These are phyloP conservation scores for Engraulis encrasicolus DNA, from an alignment of 2,113 vertebrate species.

Conservation along the genomic window DNA sequence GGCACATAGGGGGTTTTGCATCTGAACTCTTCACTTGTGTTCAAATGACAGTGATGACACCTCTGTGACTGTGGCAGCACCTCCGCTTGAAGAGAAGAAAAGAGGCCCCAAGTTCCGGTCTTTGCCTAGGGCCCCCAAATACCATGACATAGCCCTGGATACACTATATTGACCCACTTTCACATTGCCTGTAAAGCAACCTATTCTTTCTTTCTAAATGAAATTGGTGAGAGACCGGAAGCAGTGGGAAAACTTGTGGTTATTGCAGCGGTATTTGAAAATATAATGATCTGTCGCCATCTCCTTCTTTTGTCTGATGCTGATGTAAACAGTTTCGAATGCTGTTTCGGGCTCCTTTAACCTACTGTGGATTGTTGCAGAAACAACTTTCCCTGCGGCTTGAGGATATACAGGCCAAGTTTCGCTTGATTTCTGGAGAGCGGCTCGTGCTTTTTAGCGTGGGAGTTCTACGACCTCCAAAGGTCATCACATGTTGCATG, in stretches of 20 bases:
- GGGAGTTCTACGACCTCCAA: neutral
- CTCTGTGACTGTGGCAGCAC: too few relatives aligned
- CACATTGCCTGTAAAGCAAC: neutral
- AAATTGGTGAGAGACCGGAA: neutral
- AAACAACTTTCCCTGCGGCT: neutral
- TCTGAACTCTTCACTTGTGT: too few relatives aligned
- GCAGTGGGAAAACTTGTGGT: neutral
- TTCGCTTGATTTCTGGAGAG: neutral
- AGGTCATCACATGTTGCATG: neutral
- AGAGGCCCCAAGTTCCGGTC: too few relatives aligned
- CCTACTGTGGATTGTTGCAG: conserved; percentile 1
- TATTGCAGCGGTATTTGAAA: neutral
- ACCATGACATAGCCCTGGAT: too few relatives aligned
- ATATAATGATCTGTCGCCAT: neutral
- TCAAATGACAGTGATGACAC: too few relatives aligned
- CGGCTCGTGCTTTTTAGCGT: neutral
- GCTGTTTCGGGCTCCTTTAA: neutral
- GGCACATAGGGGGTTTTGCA: too few relatives aligned
- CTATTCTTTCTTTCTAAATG: neutral
- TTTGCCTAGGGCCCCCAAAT: too few relatives aligned
- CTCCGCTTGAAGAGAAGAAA: too few relatives aligned
- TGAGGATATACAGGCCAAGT: neutral
- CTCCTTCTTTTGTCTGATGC: neutral
- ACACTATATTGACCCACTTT: conserved; percentile 11
- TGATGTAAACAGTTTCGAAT: neutral